A percentile compares a stretch with the other conserved stretches of the same genome.
Conservation (phyloP, 2,797 vertebrate species). For the Sternarchorhynchus goeldii region DNA sequence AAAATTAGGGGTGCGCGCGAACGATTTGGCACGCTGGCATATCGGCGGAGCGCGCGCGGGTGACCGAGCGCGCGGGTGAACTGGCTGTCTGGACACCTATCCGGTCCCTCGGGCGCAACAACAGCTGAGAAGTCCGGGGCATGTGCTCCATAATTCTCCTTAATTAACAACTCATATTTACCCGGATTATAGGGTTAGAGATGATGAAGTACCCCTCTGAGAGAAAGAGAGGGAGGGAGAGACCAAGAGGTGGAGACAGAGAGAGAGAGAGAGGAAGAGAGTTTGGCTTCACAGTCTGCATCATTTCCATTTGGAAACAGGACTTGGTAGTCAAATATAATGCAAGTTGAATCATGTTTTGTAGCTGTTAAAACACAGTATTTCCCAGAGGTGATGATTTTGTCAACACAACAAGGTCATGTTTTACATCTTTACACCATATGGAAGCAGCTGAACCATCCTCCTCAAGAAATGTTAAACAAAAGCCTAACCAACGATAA, state of each 20-base stretch:
- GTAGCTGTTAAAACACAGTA: too few relatives aligned
- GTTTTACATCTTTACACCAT: too few relatives aligned
- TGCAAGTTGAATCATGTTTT: too few relatives aligned
- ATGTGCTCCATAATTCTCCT: slow-evolving; percentile 16
- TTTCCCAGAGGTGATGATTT: too few relatives aligned
- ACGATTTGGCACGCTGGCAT: not conserved
- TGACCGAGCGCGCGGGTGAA: not conserved
- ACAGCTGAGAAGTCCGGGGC: slow-evolving; percentile 24
- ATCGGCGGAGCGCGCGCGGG: not conserved
- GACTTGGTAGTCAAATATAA: slow-evolving; percentile 19
- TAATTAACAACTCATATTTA: slow-evolving; percentile 15
- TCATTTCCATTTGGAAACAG: slow-evolving; percentile 25
- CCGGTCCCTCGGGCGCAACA: not conserved
- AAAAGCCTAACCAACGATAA: too few relatives aligned
- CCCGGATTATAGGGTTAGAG: not conserved
- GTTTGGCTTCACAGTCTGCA: too few relatives aligned
- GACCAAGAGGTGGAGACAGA: not conserved
- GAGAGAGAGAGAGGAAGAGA: not conserved
- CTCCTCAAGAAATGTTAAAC: too few relatives aligned
- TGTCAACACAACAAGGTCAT: too few relatives aligned
- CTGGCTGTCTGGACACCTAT: not conserved
- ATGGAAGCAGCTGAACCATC: too few relatives aligned
- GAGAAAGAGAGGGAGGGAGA: not conserved
- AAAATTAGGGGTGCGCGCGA: not conserved
- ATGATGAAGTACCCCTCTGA: slow-evolving; percentile 12